phyloP scores from a whole-genome alignment of 2,797 vertebrate species.

The Melanotaenia boesemani region DNA sequence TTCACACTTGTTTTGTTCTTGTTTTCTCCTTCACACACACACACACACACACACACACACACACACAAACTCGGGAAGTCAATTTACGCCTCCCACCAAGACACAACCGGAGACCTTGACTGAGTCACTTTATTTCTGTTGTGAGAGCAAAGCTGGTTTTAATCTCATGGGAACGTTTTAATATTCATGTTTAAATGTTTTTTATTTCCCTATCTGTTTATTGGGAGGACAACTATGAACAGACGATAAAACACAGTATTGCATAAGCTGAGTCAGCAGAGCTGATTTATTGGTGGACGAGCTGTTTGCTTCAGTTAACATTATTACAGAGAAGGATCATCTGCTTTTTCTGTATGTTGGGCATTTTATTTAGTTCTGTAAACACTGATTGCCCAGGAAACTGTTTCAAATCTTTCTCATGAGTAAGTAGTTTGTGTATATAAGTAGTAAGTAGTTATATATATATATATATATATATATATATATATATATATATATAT shows the following conservation, averaged over 20 bases:
- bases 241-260: constrained; percentile 22
- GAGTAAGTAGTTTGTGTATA: constrained; percentile 13
- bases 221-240: constrained; percentile 25
- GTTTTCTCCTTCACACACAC: no score
- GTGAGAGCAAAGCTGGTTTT: not conserved
- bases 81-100: not conserved
- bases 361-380: constrained; percentile 30
- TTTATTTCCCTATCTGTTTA: constrained; percentile 20
- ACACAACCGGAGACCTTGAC: not conserved
- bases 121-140: not conserved
- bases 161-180: constrained; percentile 24
- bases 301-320: constrained; percentile 46
- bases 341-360: constrained; percentile 26
- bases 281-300: constrained; percentile 37
- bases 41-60: no score
- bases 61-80: no score
- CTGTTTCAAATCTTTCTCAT: constrained; percentile 8
- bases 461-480: no score
- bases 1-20: no score
- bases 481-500: no score
- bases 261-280: constrained; percentile 31
- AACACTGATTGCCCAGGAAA: constrained; percentile 29
- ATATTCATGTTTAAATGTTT: constrained; percentile 29
- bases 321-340: constrained; percentile 21
- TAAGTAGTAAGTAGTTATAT: no score